Percentiles rank a stretch among this genome's conserved stretches.
These are phyloP conservation scores for Xanthostigma xanthostigma DNA, from an alignment of 2,888 invertebrate species.

Conservation along the genomic window DNA sequence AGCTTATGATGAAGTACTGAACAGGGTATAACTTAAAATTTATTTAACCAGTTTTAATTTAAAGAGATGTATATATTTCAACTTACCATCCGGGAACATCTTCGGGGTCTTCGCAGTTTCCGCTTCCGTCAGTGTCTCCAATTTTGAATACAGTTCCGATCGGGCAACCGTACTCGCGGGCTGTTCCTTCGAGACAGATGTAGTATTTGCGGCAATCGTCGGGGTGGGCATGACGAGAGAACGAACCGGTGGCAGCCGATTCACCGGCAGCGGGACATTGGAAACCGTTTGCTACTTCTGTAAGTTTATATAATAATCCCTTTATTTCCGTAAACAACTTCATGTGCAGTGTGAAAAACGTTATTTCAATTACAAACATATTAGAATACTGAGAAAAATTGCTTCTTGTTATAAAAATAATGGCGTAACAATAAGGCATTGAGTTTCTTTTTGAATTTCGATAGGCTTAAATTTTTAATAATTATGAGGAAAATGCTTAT, in stretches of 20 bases:
- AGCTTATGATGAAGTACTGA: no score
- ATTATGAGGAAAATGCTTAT: no score
- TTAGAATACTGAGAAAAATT: no score
- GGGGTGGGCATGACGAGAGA: slow-evolving; percentile 89
- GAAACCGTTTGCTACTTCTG: slow-evolving; percentile 87
- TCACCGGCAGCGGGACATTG: slow-evolving; percentile 71
- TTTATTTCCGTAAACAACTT: no score
- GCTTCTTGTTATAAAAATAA: no score
- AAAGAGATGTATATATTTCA: slow-evolving; percentile 17
- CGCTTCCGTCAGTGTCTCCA: slow-evolving; percentile 77
- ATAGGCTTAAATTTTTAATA: no score
- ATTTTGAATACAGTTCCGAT: slow-evolving; percentile 93
- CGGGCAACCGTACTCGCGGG: slow-evolving; percentile 89
- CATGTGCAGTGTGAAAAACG: no score
- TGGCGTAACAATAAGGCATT: no score
- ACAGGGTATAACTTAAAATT: no score
- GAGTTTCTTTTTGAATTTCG: no score
- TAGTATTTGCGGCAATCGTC: slow-evolving; percentile 92
- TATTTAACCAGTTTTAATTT: background rate
- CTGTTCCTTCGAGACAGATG: slow-evolving; percentile 81
- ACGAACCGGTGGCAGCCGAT: slow-evolving; percentile 68
- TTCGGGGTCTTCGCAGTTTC: slow-evolving; percentile 89
- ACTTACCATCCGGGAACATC: slow-evolving; percentile 92
- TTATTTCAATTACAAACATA: no score
- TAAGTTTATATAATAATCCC: slow-evolving; percentile 18